phyloP scores from a whole-genome alignment of 2,797 vertebrate species.

The Anguilla megastoma region DNA sequence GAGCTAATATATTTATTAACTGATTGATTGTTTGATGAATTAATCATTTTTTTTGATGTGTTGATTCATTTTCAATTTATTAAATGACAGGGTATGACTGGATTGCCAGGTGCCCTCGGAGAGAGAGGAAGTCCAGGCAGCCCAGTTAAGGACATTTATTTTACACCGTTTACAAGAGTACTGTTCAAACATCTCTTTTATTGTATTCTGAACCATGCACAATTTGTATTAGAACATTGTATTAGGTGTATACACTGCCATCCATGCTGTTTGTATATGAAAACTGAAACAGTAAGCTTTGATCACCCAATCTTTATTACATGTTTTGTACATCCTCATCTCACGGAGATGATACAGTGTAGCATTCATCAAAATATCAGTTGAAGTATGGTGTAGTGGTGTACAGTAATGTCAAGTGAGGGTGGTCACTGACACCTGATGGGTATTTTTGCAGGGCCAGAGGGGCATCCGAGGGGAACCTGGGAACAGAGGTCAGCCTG shows the following conservation, averaged over 20 bases:
- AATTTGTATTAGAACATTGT: neutral
- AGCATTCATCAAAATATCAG: neutral
- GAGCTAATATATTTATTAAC: neutral
- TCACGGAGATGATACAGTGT: neutral
- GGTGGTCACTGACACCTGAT: neutral
- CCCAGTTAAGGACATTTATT: constrained; percentile 61
- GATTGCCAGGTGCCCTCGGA: constrained; percentile 68
- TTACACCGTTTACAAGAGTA: neutral
- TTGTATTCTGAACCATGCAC: neutral
- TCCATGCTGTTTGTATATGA: no score
- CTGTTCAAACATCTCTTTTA: neutral
- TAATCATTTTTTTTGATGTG: neutral
- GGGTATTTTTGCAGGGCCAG: constrained; percentile 69
- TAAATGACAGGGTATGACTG: constrained; percentile 68
- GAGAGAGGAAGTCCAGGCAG: constrained; percentile 70
- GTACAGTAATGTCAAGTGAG: constrained; percentile 9
- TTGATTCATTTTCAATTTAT: constrained; percentile 31
- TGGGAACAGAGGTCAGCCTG: constrained; percentile 72
- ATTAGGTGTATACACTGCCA: neutral
- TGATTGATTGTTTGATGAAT: neutral
- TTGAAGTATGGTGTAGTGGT: neutral
- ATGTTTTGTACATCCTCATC: neutral
- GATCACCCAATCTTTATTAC: neutral
- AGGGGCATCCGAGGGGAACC: constrained; percentile 70
- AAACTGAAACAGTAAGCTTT: neutral